These are phyloP conservation scores for Siniperca knerii DNA, from an alignment of 2,113 vertebrate genomes.

Conservation along the genomic window DNA sequence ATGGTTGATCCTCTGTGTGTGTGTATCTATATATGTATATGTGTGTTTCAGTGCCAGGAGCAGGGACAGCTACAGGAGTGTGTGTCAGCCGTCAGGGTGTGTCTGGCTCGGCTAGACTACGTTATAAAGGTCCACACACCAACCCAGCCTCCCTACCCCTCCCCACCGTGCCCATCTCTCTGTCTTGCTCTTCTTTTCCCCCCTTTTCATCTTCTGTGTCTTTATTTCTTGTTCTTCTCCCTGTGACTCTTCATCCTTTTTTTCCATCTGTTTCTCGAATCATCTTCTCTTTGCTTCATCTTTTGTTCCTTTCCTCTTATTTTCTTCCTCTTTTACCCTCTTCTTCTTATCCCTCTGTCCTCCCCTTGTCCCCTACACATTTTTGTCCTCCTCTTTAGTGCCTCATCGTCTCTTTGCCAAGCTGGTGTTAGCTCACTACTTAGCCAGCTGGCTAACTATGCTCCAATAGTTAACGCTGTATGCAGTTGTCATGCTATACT, in stretches of 20 bases:
- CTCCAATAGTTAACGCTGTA: slow-evolving; percentile 4
- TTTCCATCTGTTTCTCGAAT: not conserved
- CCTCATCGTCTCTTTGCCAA: not conserved
- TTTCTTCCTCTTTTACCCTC: not conserved
- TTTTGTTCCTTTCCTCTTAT: not conserved
- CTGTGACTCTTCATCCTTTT: not conserved
- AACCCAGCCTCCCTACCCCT: not conserved
- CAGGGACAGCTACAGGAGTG: slow-evolving; percentile 72
- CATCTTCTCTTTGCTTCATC: not conserved
- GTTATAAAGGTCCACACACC: slow-evolving; percentile 62
- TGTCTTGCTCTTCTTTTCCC: too few species aligned
- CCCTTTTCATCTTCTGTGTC: not conserved
- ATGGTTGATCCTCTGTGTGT: slow-evolving; percentile 36
- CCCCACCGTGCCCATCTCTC: not conserved
- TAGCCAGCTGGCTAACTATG: slow-evolving; percentile 30
- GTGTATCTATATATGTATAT: slow-evolving; percentile 29
- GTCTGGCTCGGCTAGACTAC: slow-evolving; percentile 65
- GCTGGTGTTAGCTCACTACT: slow-evolving; percentile 30
- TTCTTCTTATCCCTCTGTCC: not conserved
- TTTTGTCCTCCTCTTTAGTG: not conserved
- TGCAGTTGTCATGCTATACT: slow-evolving; percentile 10
- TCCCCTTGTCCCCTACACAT: not conserved
- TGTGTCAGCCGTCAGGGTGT: slow-evolving; percentile 72
- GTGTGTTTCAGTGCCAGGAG: slow-evolving; percentile 70
- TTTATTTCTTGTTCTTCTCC: not conserved